Evolutionary conservation across 2,113 vertebrate species (phyloP), one percentile per base, ranked within the genome.

Genomic region (Petrocephalus microphthalmus): DNA sequence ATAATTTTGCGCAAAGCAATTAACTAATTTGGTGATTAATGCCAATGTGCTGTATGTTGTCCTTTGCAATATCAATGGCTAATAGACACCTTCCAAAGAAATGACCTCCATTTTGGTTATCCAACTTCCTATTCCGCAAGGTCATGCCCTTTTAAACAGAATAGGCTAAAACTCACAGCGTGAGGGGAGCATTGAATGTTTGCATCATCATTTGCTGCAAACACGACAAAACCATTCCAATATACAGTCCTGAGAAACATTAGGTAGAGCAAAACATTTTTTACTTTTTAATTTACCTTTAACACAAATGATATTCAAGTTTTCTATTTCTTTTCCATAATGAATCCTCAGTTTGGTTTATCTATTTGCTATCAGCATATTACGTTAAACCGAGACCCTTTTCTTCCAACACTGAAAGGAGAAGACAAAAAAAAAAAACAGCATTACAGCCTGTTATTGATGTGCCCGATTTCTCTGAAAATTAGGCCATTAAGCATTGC

Each of bases 371-470:
- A 81, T 89, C 87, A 64, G 49, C 33, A 37, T 67, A 90, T 86
- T 81, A 86, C 45, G 86, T 90, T 90, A 85, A 88, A 90, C 88
- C 85, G 83, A 90, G 87, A 22, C 67, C 42, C 54, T 91, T 91
- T 91, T 92, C 89, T 89, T 82, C 81, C 45, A 90, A 85, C 90
- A 85, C 84, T n/a, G 54, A 74, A 52, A 52, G 22, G 87, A 87
- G 51, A 15, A 33, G 33, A 51, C 86, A 85, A 89, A 85, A 88
- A 60, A 88, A 60, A 64, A 74, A 81, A 89, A 89, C 89, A 92
- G 91, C 91, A 87, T 91, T 91, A 92, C 91, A 92, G 52, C 74
- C 49, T 87, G 88, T 90, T 92, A 92, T 91, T 92, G 90, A 94
- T 92, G 92, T 92, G 85, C 45, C 74, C 88, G 90, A 91, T 91